These are phyloP conservation scores for Graphium colonna DNA, from an alignment of 2,888 invertebrate species.

Conservation along the genomic window DNA sequence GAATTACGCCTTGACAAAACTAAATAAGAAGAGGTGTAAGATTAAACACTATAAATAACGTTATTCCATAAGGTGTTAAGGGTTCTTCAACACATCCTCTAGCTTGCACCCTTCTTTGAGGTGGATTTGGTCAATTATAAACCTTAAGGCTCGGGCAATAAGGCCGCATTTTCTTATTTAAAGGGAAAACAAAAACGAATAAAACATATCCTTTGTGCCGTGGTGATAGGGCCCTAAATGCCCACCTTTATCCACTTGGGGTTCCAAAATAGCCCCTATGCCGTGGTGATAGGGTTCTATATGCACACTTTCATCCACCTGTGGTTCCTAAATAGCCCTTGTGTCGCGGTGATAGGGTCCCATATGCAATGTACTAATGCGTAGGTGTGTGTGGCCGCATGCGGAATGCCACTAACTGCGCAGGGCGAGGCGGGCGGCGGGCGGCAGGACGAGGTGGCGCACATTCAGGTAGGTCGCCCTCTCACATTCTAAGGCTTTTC, in stretches of 20 bases:
- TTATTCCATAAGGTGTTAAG: background rate
- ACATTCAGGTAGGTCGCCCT: background rate
- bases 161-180: too few relatives aligned
- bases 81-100: background rate
- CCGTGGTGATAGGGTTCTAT: background rate
- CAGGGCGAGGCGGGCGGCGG: background rate
- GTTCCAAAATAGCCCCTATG: background rate
- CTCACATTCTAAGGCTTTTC: too few relatives aligned
- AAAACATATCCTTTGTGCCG: too few relatives aligned
- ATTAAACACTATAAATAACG: too few relatives aligned
- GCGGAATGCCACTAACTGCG: conserved; percentile 68
- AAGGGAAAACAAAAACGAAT: too few relatives aligned
- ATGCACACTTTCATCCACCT: background rate
- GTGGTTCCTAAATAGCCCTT: background rate
- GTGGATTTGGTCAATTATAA: too few relatives aligned
- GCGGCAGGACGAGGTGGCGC: background rate
- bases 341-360: background rate
- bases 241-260: too few relatives aligned
- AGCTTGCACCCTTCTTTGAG: background rate
- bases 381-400: conserved; percentile 56
- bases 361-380: conserved; percentile 4
- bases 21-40: too few relatives aligned
- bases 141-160: too few relatives aligned
- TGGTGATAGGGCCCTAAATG: too few relatives aligned
- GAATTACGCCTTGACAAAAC: too few relatives aligned